Evolutionary conservation across 2,888 invertebrate species (phyloP).

Genomic region (Trichogramma evanescens): DNA sequence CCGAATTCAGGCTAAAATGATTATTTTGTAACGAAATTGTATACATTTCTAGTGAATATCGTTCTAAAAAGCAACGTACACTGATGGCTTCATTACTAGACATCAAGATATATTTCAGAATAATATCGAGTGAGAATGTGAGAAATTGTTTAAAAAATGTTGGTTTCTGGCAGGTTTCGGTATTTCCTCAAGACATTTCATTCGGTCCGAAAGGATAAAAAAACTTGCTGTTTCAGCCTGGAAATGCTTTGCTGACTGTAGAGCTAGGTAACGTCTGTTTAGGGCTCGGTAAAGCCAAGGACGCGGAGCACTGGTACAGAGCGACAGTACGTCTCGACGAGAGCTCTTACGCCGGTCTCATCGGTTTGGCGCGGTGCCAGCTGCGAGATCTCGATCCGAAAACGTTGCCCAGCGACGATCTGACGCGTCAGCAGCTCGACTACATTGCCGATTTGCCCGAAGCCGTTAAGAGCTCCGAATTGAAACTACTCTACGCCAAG

Average conservation of each 20-base stretch:
- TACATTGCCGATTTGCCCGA: constrained; percentile 71
- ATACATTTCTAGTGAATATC: too few species aligned
- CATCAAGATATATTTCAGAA: too few species aligned
- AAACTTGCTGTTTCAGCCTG: constrained; percentile 2
- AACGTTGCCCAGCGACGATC: constrained; percentile 56
- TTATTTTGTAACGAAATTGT: too few species aligned
- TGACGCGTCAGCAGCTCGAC: constrained; percentile 79
- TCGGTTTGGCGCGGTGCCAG: constrained; percentile 79
- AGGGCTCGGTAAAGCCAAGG: constrained; percentile 66
- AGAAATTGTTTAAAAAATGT: too few species aligned
- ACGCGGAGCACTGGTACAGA: constrained; percentile 72
- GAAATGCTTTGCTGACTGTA: constrained; percentile 56
- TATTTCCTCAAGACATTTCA: too few species aligned
- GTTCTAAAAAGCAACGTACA: too few species aligned
- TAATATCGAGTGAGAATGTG: not conserved
- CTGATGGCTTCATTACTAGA: too few species aligned
- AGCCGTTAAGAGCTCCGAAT: constrained; percentile 48
- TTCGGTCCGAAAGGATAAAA: not conserved
- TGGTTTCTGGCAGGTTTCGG: too few species aligned
- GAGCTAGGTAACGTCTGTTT: constrained; percentile 79
- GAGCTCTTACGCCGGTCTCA: constrained; percentile 69
- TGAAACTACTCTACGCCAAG: constrained; percentile 65
- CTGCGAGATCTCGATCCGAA: constrained; percentile 54
- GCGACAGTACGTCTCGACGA: constrained; percentile 79
- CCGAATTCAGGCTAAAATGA: too few species aligned